These are phyloP conservation scores for Eulemur albifrons DNA, from an alignment of 2,797 vertebrate species.

Conservation along the genomic window DNA sequence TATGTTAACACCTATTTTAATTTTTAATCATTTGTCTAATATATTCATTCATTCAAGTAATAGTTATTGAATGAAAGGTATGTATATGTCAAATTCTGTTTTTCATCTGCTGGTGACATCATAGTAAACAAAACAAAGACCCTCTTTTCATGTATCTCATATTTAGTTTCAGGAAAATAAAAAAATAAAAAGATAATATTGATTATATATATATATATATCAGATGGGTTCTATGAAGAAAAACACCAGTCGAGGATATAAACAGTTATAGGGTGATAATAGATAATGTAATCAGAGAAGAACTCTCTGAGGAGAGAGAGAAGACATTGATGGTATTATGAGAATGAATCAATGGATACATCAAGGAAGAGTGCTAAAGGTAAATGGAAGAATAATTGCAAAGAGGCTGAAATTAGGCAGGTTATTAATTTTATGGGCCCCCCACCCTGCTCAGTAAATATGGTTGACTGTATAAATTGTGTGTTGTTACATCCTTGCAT, in stretches of 20 bases:
- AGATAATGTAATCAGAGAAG: neutral
- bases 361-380: neutral
- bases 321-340: neutral
- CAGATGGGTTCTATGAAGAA: neutral
- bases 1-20: neutral
- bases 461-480: neutral
- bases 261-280: neutral
- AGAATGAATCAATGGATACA: neutral
- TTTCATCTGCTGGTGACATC: neutral
- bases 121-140: neutral
- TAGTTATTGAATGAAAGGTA: neutral
- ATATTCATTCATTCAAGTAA: conserved; percentile 12
- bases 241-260: neutral
- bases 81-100: neutral
- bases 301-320: neutral
- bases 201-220: neutral
- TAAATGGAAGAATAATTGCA: neutral
- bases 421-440: neutral
- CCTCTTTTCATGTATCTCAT: neutral
- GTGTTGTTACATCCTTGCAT: neutral
- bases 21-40: neutral
- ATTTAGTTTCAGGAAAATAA: neutral
- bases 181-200: neutral
- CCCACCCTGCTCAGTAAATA: neutral
- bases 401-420: neutral